Evolutionary conservation across 2,113 vertebrate genomes (phyloP).

Genomic region (Bos javanicus): DNA sequence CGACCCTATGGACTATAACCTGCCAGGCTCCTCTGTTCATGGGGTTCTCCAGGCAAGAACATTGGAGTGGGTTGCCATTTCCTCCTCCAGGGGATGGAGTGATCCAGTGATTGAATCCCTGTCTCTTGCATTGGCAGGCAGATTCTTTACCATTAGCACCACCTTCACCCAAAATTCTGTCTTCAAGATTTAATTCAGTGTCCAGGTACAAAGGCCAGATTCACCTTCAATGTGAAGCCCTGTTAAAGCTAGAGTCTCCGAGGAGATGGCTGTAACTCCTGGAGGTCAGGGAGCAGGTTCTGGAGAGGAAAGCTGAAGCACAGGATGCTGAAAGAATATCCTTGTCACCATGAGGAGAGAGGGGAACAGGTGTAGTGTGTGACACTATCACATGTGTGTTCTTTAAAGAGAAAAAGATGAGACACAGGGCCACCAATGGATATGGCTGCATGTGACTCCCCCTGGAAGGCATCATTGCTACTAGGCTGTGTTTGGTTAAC

Average conservation of each 20-base stretch:
- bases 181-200: background rate
- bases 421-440: rapidly evolving
- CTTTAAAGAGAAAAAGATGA: background rate
- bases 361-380: background rate
- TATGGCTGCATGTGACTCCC: background rate
- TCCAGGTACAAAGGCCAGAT: background rate
- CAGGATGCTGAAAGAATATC: background rate
- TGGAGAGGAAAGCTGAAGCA: background rate
- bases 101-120: background rate
- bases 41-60: background rate
- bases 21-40: background rate
- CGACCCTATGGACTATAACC: background rate
- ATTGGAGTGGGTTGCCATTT: background rate
- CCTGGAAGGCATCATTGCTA: background rate
- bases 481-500: background rate
- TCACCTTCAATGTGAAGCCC: background rate
- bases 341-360: background rate
- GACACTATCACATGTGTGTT: no score
- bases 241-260: background rate
- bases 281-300: background rate
- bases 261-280: background rate
- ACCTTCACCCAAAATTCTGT: background rate
- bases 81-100: background rate
- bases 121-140: background rate
- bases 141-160: background rate